phyloP scores from a whole-genome alignment of 2,797 vertebrate genomes.

The Phyllotis vaccarum region DNA sequence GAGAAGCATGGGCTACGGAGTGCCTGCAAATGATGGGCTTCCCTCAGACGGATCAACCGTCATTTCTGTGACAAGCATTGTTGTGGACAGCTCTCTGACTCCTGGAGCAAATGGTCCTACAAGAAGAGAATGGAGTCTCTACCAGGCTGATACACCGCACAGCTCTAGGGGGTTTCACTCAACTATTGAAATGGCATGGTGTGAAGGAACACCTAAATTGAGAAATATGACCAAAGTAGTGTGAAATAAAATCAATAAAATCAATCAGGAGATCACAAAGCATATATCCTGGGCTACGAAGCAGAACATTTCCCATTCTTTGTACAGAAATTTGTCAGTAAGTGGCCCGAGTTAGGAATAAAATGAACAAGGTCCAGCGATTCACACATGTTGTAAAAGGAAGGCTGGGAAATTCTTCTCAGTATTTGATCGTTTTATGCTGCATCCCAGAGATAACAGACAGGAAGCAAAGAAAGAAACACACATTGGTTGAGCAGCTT shows the following conservation, averaged over 20 bases:
- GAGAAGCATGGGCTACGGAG: background rate
- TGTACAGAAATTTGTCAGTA: constrained; percentile 58
- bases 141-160: background rate
- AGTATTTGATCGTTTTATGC: background rate
- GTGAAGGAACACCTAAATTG: constrained; percentile 44
- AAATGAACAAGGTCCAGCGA: constrained; percentile 21
- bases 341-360: constrained; percentile 28
- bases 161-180: background rate
- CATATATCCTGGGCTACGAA: constrained; percentile 58
- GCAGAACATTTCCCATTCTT: constrained; percentile 66
- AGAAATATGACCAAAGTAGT: constrained; percentile 66
- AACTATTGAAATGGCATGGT: constrained; percentile 31
- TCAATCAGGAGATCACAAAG: constrained; percentile 69
- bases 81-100: background rate
- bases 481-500: background rate
- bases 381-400: background rate
- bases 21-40: background rate
- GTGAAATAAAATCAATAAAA: constrained; percentile 75
- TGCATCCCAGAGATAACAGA: background rate
- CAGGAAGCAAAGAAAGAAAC: constrained; percentile 14
- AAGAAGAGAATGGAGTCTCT: background rate
- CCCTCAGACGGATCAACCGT: background rate
- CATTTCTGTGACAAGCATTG: background rate
- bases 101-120: background rate
- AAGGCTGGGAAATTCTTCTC: background rate